Evolutionary conservation across 1,140 invertebrate species (phyloP).

Genomic region (Cotesia vestalis): DNA sequence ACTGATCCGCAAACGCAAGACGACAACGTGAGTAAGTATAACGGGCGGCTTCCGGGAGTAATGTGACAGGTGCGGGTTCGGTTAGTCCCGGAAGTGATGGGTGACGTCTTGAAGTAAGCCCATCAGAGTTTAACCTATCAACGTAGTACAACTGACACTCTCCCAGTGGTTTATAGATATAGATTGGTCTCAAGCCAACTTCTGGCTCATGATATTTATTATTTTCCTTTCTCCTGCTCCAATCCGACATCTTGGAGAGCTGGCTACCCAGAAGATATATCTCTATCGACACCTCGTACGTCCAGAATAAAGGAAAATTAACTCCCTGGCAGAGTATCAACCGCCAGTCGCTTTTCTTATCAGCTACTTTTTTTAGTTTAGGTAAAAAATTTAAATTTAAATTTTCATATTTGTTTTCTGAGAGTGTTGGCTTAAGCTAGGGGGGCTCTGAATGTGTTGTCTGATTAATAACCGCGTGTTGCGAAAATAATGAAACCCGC

Average conservation of each 20-base stretch:
- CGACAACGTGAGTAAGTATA: not conserved
- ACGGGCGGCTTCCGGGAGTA: too few species aligned
- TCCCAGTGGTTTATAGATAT: not conserved
- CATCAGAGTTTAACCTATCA: constrained; percentile 44
- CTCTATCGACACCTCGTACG: constrained; percentile 9
- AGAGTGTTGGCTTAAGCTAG: too few species aligned
- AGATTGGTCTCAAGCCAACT: constrained; percentile 58
- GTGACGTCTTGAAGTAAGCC: constrained; percentile 54
- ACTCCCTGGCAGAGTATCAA: constrained; percentile 15
- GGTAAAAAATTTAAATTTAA: too few species aligned
- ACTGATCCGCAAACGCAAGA: not conserved
- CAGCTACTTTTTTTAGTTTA: not conserved
- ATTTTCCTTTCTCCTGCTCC: not conserved
- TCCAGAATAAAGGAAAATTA: constrained; percentile 2
- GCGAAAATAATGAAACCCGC: too few species aligned
- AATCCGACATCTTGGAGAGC: not conserved
- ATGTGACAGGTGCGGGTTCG: too few species aligned
- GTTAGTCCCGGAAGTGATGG: constrained; percentile 47
- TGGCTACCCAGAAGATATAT: not conserved
- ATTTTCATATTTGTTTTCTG: too few species aligned
- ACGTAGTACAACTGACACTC: constrained; percentile 17
- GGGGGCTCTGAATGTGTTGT: constrained; percentile 9
- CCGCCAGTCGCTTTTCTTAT: not conserved
- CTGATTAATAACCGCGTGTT: constrained; percentile 47
- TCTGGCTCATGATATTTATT: not conserved